Evolutionary conservation across 2,888 invertebrate genomes (phyloP).

Genomic region (Nymphalis urticae): DNA sequence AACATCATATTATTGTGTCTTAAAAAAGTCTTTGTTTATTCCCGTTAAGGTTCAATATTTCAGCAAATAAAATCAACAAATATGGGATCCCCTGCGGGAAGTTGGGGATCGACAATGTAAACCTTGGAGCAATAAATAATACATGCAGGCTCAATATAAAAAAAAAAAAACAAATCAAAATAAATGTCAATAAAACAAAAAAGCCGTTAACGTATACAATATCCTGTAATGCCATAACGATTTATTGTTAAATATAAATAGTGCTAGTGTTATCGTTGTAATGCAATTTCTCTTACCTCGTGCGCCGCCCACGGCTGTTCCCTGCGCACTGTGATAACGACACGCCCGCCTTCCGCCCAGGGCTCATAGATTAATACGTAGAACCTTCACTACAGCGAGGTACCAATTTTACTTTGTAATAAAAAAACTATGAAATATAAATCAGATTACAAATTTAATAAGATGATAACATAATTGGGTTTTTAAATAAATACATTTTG

Average conservation of each 20-base stretch:
- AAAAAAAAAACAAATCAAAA: too few relatives aligned
- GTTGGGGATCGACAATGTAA: not conserved
- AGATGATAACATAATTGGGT: not conserved
- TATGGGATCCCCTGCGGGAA: not conserved
- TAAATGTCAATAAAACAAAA: too few relatives aligned
- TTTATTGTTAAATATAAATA: constrained; percentile 3
- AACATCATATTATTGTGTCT: too few relatives aligned
- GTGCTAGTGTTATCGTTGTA: constrained; percentile 2
- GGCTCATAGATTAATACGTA: constrained; percentile 33
- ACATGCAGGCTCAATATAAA: too few relatives aligned
- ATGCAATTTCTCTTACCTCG: constrained; percentile 55
- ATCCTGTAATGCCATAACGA: not conserved
- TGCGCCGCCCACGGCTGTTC: constrained; percentile 51
- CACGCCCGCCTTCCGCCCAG: constrained; percentile 25
- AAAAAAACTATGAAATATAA: too few relatives aligned
- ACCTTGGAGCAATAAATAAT: not conserved
- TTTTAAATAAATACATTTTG: not conserved
- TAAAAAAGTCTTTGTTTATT: too few relatives aligned
- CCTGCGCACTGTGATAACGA: constrained; percentile 57
- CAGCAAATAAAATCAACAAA: not conserved
- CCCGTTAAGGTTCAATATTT: too few relatives aligned
- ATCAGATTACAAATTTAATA: not conserved
- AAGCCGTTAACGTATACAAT: too few relatives aligned
- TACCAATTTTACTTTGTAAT: constrained; percentile 2
- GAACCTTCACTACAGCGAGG: constrained; percentile 18